phyloP scores from a whole-genome alignment of 2,888 invertebrate species.

The Nymphalis urticae region DNA sequence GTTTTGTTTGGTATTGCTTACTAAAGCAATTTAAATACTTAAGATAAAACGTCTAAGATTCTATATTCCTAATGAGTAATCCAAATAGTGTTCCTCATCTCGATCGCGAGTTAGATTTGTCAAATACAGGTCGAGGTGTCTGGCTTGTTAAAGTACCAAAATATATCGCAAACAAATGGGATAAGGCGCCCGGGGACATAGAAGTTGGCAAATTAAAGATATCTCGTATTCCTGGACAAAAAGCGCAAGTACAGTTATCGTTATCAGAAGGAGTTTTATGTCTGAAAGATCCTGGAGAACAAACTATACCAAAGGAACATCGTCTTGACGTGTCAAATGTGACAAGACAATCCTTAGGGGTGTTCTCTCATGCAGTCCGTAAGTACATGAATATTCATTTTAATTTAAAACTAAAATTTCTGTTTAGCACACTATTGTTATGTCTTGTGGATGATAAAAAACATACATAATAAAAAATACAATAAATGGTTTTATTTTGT shows the following conservation, averaged over 20 bases:
- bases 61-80: slow-evolving; percentile 48
- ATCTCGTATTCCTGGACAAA: slow-evolving; percentile 88
- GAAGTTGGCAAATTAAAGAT: slow-evolving; percentile 97
- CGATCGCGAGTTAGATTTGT: slow-evolving; percentile 92
- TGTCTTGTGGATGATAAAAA: no score
- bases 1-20: no score
- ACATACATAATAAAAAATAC: neutral
- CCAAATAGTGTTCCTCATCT: slow-evolving; percentile 75
- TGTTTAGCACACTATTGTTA: neutral
- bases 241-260: slow-evolving; percentile 93
- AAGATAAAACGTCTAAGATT: neutral
- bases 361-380: slow-evolving; percentile 93
- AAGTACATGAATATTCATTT: slow-evolving; percentile 55
- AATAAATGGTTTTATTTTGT: neutral
- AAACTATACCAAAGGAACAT: slow-evolving; percentile 94
- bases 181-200: slow-evolving; percentile 93
- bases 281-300: slow-evolving; percentile 88
- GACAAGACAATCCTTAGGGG: slow-evolving; percentile 94
- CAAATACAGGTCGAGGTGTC: slow-evolving; percentile 94
- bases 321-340: slow-evolving; percentile 95
- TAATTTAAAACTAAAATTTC: neutral
- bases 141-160: slow-evolving; percentile 99
- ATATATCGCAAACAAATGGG: slow-evolving; percentile 97
- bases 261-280: slow-evolving; percentile 90
- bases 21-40: neutral